These are phyloP conservation scores for Himantopus leucocephalus DNA, from an alignment of 2,113 vertebrate genomes.

Conservation along the genomic window DNA sequence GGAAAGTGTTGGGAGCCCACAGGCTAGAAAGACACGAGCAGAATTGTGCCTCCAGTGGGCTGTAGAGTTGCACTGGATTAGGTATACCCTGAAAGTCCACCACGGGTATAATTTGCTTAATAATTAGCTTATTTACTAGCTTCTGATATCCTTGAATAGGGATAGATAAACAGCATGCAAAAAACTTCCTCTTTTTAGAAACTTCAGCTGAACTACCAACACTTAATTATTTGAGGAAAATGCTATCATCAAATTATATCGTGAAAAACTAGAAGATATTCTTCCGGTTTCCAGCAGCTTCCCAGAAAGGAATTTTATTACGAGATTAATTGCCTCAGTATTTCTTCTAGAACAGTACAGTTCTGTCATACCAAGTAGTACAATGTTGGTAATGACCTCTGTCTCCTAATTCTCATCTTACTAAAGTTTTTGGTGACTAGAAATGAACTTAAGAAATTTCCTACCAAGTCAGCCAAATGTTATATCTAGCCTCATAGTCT, in stretches of 20 bases:
- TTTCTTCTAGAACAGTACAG: neutral
- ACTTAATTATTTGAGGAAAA: neutral
- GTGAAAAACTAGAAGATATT: neutral
- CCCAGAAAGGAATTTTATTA: neutral
- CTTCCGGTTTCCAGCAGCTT: neutral
- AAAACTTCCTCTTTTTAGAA: neutral
- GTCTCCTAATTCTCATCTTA: neutral
- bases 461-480: neutral
- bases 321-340: neutral
- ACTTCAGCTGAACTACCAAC: neutral
- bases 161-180: neutral
- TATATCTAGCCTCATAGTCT: neutral
- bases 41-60: neutral
- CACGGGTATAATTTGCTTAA: neutral
- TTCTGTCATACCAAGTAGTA: neutral
- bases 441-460: neutral
- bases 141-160: neutral
- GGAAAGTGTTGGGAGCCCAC: neutral
- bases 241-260: neutral
- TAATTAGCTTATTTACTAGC: neutral
- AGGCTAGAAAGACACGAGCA: rapidly evolving
- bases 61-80: neutral
- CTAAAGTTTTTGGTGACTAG: neutral
- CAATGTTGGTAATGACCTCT: neutral
- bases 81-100: neutral